Conservation (phyloP, 2,113 vertebrate genomes). For the Micromys minutus region DNA sequence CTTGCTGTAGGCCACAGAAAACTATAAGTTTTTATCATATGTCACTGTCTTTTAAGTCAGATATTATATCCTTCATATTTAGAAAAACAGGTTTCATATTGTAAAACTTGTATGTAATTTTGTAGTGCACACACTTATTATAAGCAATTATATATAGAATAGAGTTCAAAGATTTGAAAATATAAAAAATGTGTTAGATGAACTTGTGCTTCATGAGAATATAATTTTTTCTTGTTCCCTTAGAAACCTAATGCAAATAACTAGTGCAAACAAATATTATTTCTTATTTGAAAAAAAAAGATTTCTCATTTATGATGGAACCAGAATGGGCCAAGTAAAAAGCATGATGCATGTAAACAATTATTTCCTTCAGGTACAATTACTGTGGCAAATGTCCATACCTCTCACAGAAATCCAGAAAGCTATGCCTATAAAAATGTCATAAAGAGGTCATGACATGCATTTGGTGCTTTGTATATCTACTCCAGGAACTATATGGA, state of each 20-base stretch:
- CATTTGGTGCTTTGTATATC: fast-evolving
- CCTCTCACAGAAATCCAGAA: neutral
- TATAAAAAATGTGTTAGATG: neutral
- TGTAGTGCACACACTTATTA: neutral
- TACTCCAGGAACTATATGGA: neutral
- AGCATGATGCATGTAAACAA: neutral
- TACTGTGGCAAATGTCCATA: neutral
- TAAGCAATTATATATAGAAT: neutral
- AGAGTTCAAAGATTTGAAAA: neutral
- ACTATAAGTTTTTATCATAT: neutral
- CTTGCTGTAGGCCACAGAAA: neutral
- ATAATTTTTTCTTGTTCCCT: slow-evolving; percentile 19
- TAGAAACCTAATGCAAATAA: slow-evolving; percentile 45
- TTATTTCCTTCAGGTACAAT: neutral
- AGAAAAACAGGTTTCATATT: neutral
- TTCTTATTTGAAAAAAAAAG: slow-evolving; percentile 50
- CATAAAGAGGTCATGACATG: neutral
- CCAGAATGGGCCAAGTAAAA: neutral
- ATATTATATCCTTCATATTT: neutral
- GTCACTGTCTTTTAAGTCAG: neutral
- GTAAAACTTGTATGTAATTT: neutral
- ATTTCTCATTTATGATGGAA: neutral
- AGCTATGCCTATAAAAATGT: neutral
- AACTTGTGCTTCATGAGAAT: neutral
- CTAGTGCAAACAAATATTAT: slow-evolving; percentile 29